Base-by-base conservation (phyloP, 2,888 invertebrate genomes). In the Bhutanitis thaidina region DNA sequence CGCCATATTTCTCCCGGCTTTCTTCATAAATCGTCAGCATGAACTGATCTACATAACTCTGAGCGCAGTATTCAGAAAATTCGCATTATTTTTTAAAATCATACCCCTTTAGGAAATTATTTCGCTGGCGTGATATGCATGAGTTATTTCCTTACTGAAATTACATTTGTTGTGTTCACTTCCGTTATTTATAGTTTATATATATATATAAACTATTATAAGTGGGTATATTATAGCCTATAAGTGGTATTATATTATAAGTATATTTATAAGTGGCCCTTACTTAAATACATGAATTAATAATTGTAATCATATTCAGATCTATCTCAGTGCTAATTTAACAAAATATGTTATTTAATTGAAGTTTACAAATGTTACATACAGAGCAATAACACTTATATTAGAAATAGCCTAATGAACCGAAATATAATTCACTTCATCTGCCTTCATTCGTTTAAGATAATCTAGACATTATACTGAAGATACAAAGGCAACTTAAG, bases 11-110 rank as follows among this genome's bases (percentile, higher is more conserved):
- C 68, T 76, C 71, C 71, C 70, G 70, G 76, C 75, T 78, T 80
- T 81, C 82, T 77, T 80, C 79, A 82, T 84, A 84, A 86, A 84
- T 84, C 79, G 78, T 77, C 74, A 77, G 71, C 74, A 75, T 77
- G 55, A 60, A 67, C 76, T 80, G 77, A 82, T 84, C 80, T 82
- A 77, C 81, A 84, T 83, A 83, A 78, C 74, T 73, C 66, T 41
- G 52, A 56, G 54, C 43, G 60, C 52, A 56, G 50, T 59, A 50
- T 56, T 58, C 50, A 56, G 44, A 58, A 61, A 60, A 59, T 60
- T 49, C 49, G 54, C 56, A 54, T 63, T 56, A 52, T 53, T 58
- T 59, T 61, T 60, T 58, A 44, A 54, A 53, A 49, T 37, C 35
- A 29, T 27, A 44, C 41, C 38, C 50, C 35, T 49, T 38, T 57